A percentile compares a stretch with the other conserved stretches of the same genome.
These are phyloP conservation scores for Drosophila kanekoi DNA, from an alignment of 2,888 invertebrate species.

Conservation along the genomic window DNA sequence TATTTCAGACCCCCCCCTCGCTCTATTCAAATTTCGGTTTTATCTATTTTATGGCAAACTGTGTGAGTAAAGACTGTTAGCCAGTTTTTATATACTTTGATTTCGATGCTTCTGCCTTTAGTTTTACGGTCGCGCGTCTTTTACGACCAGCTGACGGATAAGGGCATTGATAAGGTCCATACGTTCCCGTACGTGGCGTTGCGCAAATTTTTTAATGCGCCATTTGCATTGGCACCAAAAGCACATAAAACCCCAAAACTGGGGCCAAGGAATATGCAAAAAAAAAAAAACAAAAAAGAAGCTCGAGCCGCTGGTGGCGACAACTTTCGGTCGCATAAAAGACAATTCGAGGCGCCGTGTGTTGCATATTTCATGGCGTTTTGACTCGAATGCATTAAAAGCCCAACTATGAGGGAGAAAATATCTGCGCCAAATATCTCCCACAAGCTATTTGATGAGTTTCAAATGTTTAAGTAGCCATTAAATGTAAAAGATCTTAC, in stretches of 20 bases:
- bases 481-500: conserved; percentile 50
- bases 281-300: conserved; percentile 9
- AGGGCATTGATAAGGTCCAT: conserved; percentile 63
- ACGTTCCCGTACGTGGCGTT: conserved; percentile 56
- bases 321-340: conserved; percentile 59
- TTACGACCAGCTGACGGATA: conserved; percentile 63
- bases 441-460: conserved; percentile 50
- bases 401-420: conserved; percentile 26
- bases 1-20: neutral
- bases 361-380: conserved; percentile 78
- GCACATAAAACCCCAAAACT: conserved; percentile 57
- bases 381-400: conserved; percentile 65
- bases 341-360: conserved; percentile 74
- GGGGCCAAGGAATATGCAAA: conserved; percentile 30
- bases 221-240: conserved; percentile 65
- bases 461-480: conserved; percentile 67
- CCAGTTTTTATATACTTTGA: conserved; percentile 76
- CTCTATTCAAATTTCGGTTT: conserved; percentile 71
- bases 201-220: conserved; percentile 77
- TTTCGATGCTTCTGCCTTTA: conserved; percentile 65
- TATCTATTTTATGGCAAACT: conserved; percentile 74
- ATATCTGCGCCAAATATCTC: conserved; percentile 32
- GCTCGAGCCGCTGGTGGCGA: conserved; percentile 14
- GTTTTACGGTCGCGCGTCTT: conserved; percentile 66
- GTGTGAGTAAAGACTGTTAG: conserved; percentile 60